Evolutionary conservation across 2,113 vertebrate species (phyloP).

Genomic region (Dermatemys mawii): DNA sequence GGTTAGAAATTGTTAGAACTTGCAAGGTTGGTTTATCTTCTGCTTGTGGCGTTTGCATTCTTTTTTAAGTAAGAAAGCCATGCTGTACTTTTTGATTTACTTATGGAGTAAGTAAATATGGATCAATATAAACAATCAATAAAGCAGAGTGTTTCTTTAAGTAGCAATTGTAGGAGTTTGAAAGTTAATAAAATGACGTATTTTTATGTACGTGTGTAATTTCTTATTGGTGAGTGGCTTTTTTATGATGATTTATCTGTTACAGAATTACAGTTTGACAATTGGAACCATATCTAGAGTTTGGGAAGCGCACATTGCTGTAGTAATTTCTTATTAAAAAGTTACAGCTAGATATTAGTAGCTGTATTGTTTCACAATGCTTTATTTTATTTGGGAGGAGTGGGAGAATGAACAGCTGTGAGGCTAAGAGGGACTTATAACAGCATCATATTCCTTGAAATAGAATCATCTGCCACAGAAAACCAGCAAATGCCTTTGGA

Average conservation of each 20-base stretch:
- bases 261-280: constrained; percentile 38
- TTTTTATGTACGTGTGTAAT: not conserved
- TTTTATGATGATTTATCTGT: constrained; percentile 35
- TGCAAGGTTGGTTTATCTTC: not conserved
- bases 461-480: not conserved
- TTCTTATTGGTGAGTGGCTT: not conserved
- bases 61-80: not conserved
- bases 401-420: not conserved
- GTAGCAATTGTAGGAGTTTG: not conserved
- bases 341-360: not conserved
- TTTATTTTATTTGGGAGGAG: not conserved
- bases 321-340: constrained; percentile 20
- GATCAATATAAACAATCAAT: fast-evolving
- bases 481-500: not conserved
- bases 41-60: not conserved
- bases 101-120: not conserved
- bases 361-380: not conserved
- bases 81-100: constrained; percentile 3
- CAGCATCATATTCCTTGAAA: not conserved
- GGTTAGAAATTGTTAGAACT: not conserved
- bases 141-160: not conserved
- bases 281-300: constrained; percentile 14
- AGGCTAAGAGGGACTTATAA: not conserved
- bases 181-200: not conserved
- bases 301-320: not conserved